A percentile compares a stretch with the other conserved stretches of the same genome.
Evolutionary conservation across 1,140 invertebrate genomes (phyloP).

Genomic region (Caerostris darwini): DNA sequence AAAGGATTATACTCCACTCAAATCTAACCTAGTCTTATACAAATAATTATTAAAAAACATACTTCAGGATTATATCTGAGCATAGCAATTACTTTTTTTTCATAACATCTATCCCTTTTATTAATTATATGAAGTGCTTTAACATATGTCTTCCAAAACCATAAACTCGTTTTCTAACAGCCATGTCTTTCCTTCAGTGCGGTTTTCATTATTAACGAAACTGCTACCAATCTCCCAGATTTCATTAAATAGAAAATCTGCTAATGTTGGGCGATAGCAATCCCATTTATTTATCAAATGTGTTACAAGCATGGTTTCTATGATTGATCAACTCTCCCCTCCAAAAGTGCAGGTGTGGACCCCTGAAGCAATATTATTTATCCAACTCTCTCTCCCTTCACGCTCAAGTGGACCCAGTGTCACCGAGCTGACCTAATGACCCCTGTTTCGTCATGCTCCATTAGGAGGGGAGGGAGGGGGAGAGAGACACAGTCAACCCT

Average conservation of each 20-base stretch:
- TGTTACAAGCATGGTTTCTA: not conserved
- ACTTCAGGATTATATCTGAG: too few relatives aligned
- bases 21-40: too few relatives aligned
- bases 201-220: too few relatives aligned
- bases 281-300: not conserved
- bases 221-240: too few relatives aligned
- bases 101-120: too few relatives aligned
- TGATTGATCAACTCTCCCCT: not conserved
- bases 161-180: too few relatives aligned
- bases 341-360: conserved; percentile 32
- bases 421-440: conserved; percentile 76
- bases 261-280: not conserved
- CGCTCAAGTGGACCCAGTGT: conserved; percentile 73
- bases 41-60: too few relatives aligned
- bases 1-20: too few relatives aligned
- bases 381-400: conserved; percentile 25
- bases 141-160: too few relatives aligned
- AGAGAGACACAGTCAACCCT: not conserved
- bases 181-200: too few relatives aligned
- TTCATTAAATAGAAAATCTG: not conserved
- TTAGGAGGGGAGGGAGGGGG: conserved; percentile 45
- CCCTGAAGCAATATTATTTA: conserved; percentile 55
- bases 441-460: conserved; percentile 76
- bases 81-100: too few relatives aligned
- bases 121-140: too few relatives aligned